A percentile compares a stretch with the other conserved stretches of the same genome.
Evolutionary conservation across 1,140 invertebrate species (phyloP).

Genomic region (Ridgeia piscesae): DNA sequence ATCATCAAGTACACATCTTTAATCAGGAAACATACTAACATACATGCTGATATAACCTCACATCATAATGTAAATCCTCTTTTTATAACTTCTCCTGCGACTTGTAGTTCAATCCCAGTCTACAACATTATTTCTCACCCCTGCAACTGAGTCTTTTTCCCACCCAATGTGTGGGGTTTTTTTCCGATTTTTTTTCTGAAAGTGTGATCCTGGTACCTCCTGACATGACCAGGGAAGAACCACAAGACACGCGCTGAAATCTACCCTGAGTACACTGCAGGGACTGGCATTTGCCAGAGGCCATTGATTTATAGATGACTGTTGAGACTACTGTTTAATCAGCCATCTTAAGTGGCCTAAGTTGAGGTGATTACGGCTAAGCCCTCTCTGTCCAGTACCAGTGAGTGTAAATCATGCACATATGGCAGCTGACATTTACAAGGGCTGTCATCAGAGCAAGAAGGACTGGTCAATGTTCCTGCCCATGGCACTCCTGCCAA

Average conservation of each 20-base stretch:
- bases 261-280: neutral
- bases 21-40: too few relatives aligned
- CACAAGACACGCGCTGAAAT: neutral
- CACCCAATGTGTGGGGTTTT: neutral
- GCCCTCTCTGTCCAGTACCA: neutral
- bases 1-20: too few relatives aligned
- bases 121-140: neutral
- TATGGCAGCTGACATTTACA: neutral
- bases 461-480: neutral
- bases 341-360: neutral
- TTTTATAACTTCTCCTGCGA: neutral
- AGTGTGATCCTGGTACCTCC: neutral
- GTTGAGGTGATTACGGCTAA: neutral
- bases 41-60: too few relatives aligned
- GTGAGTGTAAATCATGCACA: neutral
- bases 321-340: neutral
- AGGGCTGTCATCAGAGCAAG: neutral
- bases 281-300: neutral
- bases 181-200: neutral
- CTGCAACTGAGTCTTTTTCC: neutral
- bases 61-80: too few relatives aligned
- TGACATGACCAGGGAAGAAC: neutral
- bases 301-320: neutral
- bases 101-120: neutral
- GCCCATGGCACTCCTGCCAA: too few relatives aligned